phyloP scores from a whole-genome alignment of 2,113 vertebrate genomes.

The Typhlomys cinereus region DNA sequence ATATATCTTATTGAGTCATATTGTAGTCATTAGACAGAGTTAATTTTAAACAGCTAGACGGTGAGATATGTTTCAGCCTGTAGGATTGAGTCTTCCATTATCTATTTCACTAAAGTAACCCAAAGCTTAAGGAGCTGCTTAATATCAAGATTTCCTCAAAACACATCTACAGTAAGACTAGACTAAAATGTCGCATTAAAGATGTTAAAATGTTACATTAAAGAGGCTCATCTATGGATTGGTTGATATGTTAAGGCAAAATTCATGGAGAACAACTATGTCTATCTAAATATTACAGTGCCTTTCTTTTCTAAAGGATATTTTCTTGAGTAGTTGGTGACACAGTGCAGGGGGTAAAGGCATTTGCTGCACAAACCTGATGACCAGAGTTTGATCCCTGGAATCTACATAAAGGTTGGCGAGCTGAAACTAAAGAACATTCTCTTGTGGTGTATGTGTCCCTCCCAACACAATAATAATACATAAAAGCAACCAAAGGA shows the following conservation, averaged over 20 bases:
- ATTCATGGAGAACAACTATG: background rate
- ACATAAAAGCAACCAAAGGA: no score
- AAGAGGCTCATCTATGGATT: background rate
- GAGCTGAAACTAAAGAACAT: no score
- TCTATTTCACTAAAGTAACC: conserved; percentile 70
- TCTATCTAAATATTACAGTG: background rate
- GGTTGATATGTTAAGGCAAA: background rate
- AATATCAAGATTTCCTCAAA: conserved; percentile 52
- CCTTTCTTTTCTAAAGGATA: background rate
- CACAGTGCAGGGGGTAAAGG: no score
- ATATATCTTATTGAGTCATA: conserved; percentile 72
- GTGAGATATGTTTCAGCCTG: conserved; percentile 70
- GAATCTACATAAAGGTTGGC: no score
- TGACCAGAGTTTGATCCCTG: no score
- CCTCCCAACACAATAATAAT: no score
- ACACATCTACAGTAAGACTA: conserved; percentile 17
- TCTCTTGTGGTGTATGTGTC: no score
- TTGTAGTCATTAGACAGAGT: conserved; percentile 68
- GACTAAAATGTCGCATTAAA: background rate
- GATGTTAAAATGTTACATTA: background rate
- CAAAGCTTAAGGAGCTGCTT: conserved; percentile 53
- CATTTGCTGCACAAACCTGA: no score
- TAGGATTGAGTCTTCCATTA: conserved; percentile 61
- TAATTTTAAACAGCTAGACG: conserved; percentile 74
- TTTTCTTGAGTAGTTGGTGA: background rate